Evolutionary conservation across 2,797 vertebrate genomes (phyloP), one percentile per base, ranked within the genome.

Genomic region (Notoglanidium macrostoma): DNA sequence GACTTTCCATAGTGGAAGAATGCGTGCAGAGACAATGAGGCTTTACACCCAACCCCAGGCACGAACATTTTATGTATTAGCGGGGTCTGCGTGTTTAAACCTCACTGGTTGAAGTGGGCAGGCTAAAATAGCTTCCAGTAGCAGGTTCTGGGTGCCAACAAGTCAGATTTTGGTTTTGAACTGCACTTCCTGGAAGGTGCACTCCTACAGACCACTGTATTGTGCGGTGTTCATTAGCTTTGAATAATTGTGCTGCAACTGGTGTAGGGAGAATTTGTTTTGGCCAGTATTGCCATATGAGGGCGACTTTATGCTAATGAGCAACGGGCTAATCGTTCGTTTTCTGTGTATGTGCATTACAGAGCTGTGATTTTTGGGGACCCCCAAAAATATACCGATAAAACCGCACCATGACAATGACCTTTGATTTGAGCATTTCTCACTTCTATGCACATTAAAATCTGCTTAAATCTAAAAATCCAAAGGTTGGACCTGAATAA

Each of bases 1-100:
- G 89, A 85, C 88, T 90, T 91, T 88, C 84, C 81, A 78, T 63
- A 59, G 86, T 46, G 65, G 61, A 87, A 76, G 88, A 90, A 90
- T 90, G 83, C 46, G 4, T 63, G 55, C 55, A 70, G 35, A 74
- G 61, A 81, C 78, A 63, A 46, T 51, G 77, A 86, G 87, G 83
- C 86, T 90, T 90, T 88, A 86, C 46, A 51, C 85, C 46, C 73
- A n/a, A 84, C 87, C 83, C 86, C 77, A 68, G 55, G 51, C 46
- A 73, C 86, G 85, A 88, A 90, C 54, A 8, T 21, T 85, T 79
- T 80, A 57, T 68, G 87, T 86, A 90, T 90, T 89, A 90, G 68
- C 67, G 17, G 29, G 63, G 21, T 46, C 32, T 67, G 86, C 44
- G n/a, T 81, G 61, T 84, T 86, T 83, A n/a, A 78, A 77, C 21